Conservation (phyloP, 2,113 vertebrate genomes). For the Hippocampus guttulatus region DNA sequence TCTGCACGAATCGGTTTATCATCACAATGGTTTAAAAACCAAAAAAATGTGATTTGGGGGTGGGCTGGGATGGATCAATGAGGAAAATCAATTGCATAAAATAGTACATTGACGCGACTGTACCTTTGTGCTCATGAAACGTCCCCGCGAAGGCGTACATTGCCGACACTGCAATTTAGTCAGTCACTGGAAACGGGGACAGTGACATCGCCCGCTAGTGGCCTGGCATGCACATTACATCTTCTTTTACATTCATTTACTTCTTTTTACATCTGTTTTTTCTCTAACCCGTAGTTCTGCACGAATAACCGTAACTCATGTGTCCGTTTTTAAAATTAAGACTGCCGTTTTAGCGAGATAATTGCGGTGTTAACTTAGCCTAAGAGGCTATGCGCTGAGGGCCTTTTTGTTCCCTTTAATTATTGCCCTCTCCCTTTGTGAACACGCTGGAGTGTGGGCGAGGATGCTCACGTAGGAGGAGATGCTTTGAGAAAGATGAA, state of each 20-base stretch:
- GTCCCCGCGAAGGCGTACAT: no score
- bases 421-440: conserved; percentile 37
- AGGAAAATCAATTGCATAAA: no score
- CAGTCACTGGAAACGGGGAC: no score
- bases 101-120: no score
- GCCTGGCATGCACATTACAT: background rate
- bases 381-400: conserved; percentile 28
- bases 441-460: conserved; percentile 14
- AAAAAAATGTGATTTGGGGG: no score
- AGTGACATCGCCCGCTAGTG: background rate
- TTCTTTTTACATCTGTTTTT: background rate
- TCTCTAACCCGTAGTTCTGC: background rate
- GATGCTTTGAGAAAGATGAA: conserved; percentile 37
- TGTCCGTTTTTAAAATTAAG: background rate
- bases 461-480: background rate
- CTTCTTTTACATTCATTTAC: no score
- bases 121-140: no score
- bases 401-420: conserved; percentile 56
- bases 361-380: background rate
- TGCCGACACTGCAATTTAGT: no score
- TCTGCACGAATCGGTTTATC: no score
- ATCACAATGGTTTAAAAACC: no score
- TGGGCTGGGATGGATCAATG: no score
- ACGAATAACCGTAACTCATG: background rate
- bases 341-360: background rate